A percentile compares a stretch with the other conserved stretches of the same genome.
These are phyloP conservation scores for Cottoperca gobio DNA, from an alignment of 2,797 vertebrate species.

Conservation along the genomic window DNA sequence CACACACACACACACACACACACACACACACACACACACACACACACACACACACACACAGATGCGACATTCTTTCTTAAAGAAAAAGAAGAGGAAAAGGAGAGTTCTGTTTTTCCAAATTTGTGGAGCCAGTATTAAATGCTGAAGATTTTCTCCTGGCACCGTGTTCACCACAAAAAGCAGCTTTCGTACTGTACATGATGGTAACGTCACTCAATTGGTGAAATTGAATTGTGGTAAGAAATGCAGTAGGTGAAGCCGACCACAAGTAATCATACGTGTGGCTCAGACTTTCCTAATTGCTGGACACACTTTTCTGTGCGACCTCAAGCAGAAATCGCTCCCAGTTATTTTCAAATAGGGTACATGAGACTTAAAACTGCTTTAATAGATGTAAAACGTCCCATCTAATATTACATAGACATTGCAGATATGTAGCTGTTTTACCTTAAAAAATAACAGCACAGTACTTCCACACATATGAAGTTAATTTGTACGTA, in stretches of 20 bases:
- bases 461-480: not conserved
- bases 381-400: not conserved
- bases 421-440: not conserved
- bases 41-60: too few species aligned
- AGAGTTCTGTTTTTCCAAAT: conserved; percentile 12
- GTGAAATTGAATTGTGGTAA: conserved; percentile 8
- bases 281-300: conserved; percentile 37
- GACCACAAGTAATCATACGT: conserved; percentile 21
- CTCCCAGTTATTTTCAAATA: conserved; percentile 1
- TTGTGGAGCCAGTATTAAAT: conserved; percentile 29
- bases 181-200: not conserved
- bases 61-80: conserved; percentile 12
- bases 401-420: not conserved
- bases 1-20: too few species aligned
- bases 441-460: not conserved
- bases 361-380: not conserved
- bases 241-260: conserved; percentile 12
- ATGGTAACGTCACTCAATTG: conserved; percentile 19
- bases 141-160: conserved; percentile 46
- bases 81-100: not conserved
- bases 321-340: conserved; percentile 3
- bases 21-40: too few species aligned
- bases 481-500: conserved; percentile 1
- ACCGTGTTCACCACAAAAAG: conserved; percentile 11
- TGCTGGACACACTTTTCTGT: not conserved